Percentiles rank a stretch among this genome's conserved stretches.
phyloP scores from a whole-genome alignment of 2,797 vertebrate species.

The Perodicticus potto region DNA sequence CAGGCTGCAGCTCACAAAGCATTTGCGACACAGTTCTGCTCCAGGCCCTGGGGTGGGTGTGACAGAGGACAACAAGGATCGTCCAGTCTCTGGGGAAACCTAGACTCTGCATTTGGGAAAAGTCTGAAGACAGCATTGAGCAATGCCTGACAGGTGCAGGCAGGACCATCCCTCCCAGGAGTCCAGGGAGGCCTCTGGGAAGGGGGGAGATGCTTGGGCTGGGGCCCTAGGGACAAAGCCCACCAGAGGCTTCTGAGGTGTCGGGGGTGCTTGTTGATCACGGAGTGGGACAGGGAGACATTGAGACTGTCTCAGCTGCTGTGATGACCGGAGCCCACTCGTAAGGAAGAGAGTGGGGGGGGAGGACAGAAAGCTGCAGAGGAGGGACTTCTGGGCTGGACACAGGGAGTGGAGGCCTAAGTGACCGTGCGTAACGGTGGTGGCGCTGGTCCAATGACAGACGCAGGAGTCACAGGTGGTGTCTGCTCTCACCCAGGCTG shows the following conservation, averaged over 20 bases:
- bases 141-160: rapidly evolving
- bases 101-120: neutral
- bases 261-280: rapidly evolving
- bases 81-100: neutral
- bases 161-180: rapidly evolving
- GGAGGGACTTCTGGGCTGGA: neutral
- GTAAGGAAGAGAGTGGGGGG: neutral
- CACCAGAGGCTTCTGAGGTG: neutral
- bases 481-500: rapidly evolving
- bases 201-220: rapidly evolving
- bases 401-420: rapidly evolving
- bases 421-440: too few species aligned
- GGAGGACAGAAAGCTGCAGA: rapidly evolving
- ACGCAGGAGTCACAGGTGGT: rapidly evolving
- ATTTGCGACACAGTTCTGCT: rapidly evolving
- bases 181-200: neutral
- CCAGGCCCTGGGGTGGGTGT: neutral
- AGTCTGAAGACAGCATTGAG: rapidly evolving
- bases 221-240: neutral
- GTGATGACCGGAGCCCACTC: rapidly evolving
- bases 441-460: too few species aligned
- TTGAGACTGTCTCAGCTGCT: rapidly evolving
- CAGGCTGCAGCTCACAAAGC: rapidly evolving
- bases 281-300: rapidly evolving
- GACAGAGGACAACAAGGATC: rapidly evolving